These are phyloP conservation scores for Drosophila truncata DNA, from an alignment of 1,140 invertebrate genomes.

Conservation along the genomic window DNA sequence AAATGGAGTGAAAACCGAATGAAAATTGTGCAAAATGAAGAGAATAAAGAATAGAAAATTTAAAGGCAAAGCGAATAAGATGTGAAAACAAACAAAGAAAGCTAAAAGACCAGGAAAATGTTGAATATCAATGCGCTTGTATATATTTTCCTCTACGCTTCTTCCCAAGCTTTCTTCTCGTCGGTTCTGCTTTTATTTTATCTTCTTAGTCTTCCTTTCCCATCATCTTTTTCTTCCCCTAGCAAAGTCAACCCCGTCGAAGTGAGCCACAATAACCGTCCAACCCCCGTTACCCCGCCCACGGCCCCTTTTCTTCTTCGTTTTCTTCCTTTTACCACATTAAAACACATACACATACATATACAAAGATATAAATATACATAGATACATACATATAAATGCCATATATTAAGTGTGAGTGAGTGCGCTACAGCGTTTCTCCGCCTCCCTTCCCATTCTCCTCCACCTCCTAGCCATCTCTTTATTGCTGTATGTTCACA, in stretches of 20 bases:
- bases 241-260: conserved; percentile 25
- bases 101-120: background rate
- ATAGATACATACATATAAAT: conserved; percentile 1
- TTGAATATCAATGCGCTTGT: background rate
- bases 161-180: conserved; percentile 4
- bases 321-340: conserved; percentile 8
- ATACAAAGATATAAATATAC: conserved; percentile 21
- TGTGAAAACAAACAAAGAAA: background rate
- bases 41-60: background rate
- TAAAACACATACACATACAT: background rate
- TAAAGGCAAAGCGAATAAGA: background rate
- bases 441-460: conserved; percentile 11
- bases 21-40: background rate
- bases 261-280: conserved; percentile 26
- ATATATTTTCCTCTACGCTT: background rate
- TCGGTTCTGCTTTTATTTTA: background rate
- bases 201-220: background rate
- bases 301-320: conserved; percentile 16
- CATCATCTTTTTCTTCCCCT: conserved; percentile 5
- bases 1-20: no score
- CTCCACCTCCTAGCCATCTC: conserved; percentile 11
- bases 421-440: conserved; percentile 26
- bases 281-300: conserved; percentile 28
- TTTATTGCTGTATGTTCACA: conserved; percentile 37
- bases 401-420: conserved; percentile 14